phyloP scores from a whole-genome alignment of 1,140 invertebrate species.

The Penaeus chinensis region DNA sequence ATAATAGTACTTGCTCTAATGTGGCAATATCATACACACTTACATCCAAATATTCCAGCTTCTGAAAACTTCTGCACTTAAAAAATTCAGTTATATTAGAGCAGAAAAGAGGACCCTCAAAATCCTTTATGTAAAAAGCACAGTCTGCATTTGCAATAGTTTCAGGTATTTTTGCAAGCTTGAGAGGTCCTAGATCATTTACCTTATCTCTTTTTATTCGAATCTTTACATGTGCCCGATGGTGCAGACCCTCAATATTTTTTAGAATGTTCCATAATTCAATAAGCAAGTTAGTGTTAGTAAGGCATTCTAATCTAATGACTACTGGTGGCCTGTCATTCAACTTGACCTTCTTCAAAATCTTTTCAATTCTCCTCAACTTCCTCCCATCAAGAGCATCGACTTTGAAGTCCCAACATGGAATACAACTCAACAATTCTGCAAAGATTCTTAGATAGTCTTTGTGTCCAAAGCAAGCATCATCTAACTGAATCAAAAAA shows the following conservation, averaged over 20 bases:
- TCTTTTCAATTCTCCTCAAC: conserved; percentile 7
- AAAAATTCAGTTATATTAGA: conserved; percentile 9
- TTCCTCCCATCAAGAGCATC: neutral
- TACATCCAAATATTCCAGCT: conserved; percentile 7
- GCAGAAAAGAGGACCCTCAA: conserved; percentile 29
- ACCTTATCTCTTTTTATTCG: neutral
- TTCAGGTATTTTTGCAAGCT: neutral
- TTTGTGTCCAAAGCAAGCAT: neutral
- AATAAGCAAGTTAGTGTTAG: neutral
- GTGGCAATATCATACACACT: conserved; percentile 28
- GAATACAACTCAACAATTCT: conserved; percentile 3
- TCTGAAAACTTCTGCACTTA: conserved; percentile 13
- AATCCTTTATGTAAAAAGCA: conserved; percentile 19
- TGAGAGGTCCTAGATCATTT: neutral
- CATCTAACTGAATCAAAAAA: conserved; percentile 15
- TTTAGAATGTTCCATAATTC: conserved; percentile 33
- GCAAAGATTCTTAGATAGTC: conserved; percentile 6
- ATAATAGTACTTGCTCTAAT: neutral
- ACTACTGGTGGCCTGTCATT: conserved; percentile 2
- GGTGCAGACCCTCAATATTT: neutral
- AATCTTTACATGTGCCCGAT: neutral
- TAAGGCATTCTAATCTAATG: conserved; percentile 24
- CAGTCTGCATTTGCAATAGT: neutral
- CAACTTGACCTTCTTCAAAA: conserved; percentile 12
- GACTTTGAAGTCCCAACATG: conserved; percentile 12